Evolutionary conservation across 2,113 vertebrate genomes (phyloP), one percentile per base, ranked within the genome.

Genomic region (Caranx ignobilis): DNA sequence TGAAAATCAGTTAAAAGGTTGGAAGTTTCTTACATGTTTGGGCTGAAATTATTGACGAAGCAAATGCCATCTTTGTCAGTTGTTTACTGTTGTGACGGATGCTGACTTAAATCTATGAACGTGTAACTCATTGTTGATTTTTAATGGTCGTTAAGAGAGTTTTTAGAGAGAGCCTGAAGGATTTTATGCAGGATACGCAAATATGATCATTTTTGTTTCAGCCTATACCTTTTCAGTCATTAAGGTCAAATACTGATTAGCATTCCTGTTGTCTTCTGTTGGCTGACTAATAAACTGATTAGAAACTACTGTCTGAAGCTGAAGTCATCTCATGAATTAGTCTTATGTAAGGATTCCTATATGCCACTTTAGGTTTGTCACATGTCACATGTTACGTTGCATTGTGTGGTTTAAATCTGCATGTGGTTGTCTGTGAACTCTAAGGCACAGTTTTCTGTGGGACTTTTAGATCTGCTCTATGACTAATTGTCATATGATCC

Each of bases 1-100:
- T 63, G 71, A 82, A 83, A 83, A 89, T 81, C 74, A 80, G 82
- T 72, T 81, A 76, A 85, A 88, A 89, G 79, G 79, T 75, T 83
- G 37, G 39, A 26, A 26, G 47, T 77, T 83, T 80, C 66, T 68
- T 43, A n/a, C 61, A 67, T 57, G 55, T 79, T 82, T 84, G 41
- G 47, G 66, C 61, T 62, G 41, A 65, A 87, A 72, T 61, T 66
- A 81, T 68, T 78, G 75, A 72, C 56, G 77, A 77, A 70, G 31
- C 34, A 77, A 79, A 85, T 74, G 52, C 5, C 39, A 74, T 79
- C 18, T 78, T 61, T 63, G 31, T 41, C 35, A 45, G 59, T 57
- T 77, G 50, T 69, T 82, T 73, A 64, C 57, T 74, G 34, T 56
- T 63, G 16, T 45, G 26, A 26, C 59, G 19, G 45, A 43, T 48